phyloP scores from a whole-genome alignment of 92 coral and sea anemone species.

The Epizoanthus stellaris region DNA sequence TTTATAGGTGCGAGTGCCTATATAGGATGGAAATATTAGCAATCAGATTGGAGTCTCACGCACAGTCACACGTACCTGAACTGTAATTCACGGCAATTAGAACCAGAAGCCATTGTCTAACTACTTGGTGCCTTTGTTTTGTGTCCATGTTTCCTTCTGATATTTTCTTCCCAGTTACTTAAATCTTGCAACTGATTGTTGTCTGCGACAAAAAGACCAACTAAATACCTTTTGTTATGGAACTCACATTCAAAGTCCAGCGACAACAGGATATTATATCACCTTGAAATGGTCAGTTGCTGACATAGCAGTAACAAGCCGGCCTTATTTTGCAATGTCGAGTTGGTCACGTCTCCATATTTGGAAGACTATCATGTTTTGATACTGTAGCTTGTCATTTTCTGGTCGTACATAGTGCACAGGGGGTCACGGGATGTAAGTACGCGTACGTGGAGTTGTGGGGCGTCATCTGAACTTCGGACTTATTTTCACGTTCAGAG shows the following conservation, averaged over 20 bases:
- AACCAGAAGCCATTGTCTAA: background rate
- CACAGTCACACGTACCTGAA: background rate
- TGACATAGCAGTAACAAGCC: background rate
- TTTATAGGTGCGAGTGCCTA: background rate
- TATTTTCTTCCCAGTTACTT: background rate
- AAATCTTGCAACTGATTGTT: background rate
- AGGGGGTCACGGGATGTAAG: too few relatives aligned
- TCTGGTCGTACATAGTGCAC: background rate
- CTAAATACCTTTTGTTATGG: slow-evolving; percentile 9
- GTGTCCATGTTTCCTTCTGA: background rate
- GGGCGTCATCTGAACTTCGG: too few relatives aligned
- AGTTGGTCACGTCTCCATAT: slow-evolving; percentile 12
- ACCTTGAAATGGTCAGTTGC: background rate
- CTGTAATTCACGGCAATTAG: background rate
- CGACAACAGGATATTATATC: slow-evolving; percentile 17
- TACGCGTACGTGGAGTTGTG: too few relatives aligned
- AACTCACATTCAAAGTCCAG: slow-evolving; percentile 26
- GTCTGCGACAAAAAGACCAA: background rate
- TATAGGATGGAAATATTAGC: background rate
- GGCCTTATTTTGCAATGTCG: slow-evolving; percentile 17
- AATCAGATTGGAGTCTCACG: background rate
- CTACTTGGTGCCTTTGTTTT: background rate
- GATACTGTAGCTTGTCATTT: background rate
- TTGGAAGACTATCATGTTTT: background rate
- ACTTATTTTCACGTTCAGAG: too few relatives aligned